Evolutionary conservation across 2,797 vertebrate species (phyloP), one percentile per base, ranked within the genome.

Genomic region (Melanotaenia pygmaea): DNA sequence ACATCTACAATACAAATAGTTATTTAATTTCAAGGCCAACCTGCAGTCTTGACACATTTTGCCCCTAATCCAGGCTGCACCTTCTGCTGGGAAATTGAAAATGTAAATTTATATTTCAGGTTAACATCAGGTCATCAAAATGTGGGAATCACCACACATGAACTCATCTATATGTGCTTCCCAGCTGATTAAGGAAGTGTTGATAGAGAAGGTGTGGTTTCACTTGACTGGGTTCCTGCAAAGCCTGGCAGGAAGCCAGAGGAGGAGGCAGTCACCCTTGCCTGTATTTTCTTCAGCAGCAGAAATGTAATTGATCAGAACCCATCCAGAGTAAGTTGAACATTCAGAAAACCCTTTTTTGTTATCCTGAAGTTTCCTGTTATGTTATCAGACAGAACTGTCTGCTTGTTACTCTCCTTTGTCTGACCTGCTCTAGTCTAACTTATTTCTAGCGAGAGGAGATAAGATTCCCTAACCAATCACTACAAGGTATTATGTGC

Each of bases 1-100:
- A 70, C 32, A 66, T 40, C 26, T 34, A 57, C 1, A 58, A 69
- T 47, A 66, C 64, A 8, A 28, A 37, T 60, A 53, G n/a, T 22
- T 20, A 11, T 50, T 70, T 65, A 18, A 64, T 60, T 54, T 61
- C 6, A 75, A 51, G 20, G 54, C 16, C 47, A 67, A 47, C 16
- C 35, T 35, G 20, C 6, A n/a, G 22, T 16, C 13, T 60, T 67
- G 37, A 16, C 22, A 59, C 9, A 22, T 60, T 58, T 32, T 78
- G 28, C 18, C 67, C 53, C 30, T 28, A 47, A 32, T 35, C 9
- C 45, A 60, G 72, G 8, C 5, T 18, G 64, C 43, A 11, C 3
- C 40, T 63, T 70, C 71, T 74, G 81, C 76, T 63, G 47, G 45
- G 67, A 74, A 54, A 28, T 61, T 65, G 67, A 73, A 64, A 60